Conservation (phyloP, 2,888 invertebrate genomes). For the Drosophila neotestacea region DNA sequence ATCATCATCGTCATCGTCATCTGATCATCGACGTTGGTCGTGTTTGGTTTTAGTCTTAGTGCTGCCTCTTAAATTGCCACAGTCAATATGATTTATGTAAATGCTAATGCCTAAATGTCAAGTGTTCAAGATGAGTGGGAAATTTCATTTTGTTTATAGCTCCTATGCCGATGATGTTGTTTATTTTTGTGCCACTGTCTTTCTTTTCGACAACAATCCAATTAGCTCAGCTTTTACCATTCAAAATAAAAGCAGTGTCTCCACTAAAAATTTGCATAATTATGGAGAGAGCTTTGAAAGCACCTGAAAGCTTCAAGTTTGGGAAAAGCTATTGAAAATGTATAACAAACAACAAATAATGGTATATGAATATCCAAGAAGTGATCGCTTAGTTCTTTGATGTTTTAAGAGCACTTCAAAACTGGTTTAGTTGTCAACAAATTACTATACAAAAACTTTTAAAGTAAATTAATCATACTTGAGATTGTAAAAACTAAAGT, state of each 20-base stretch:
- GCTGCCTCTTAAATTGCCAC: slow-evolving; percentile 49
- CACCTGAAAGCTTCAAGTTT: not conserved
- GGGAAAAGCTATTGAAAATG: no score
- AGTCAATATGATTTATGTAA: slow-evolving; percentile 75
- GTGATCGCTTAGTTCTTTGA: no score
- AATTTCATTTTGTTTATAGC: slow-evolving; percentile 48
- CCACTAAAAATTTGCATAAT: slow-evolving; percentile 1
- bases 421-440: no score
- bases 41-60: slow-evolving; percentile 46
- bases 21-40: slow-evolving; percentile 30
- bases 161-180: slow-evolving; percentile 16
- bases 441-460: not conserved
- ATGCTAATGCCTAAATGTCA: slow-evolving; percentile 76
- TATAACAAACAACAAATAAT: not conserved
- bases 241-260: not conserved
- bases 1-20: slow-evolving; percentile 11
- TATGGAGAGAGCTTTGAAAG: not conserved
- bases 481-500: no score
- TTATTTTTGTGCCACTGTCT: slow-evolving; percentile 12
- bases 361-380: no score
- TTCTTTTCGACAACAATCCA: slow-evolving; percentile 20
- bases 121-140: slow-evolving; percentile 57
- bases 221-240: slow-evolving; percentile 15
- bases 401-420: no score
- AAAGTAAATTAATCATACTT: not conserved